phyloP scores from a whole-genome alignment of 2,888 invertebrate species.

The Dynastes grantii region DNA sequence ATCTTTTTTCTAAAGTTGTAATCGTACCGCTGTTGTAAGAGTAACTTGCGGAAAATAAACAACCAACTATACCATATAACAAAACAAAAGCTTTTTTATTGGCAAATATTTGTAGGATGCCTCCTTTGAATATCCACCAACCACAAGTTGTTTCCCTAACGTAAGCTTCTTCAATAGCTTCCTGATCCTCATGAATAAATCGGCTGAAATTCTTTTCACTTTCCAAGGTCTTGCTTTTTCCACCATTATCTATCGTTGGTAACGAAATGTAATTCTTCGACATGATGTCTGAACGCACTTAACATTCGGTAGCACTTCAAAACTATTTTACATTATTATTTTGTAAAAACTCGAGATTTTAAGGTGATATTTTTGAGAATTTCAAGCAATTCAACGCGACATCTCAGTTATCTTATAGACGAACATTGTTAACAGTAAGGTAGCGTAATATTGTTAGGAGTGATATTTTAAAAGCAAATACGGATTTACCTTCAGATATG shows the following conservation, averaged over 20 bases:
- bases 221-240: background rate
- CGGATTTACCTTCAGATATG: conserved; percentile 7
- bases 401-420: conserved; percentile 12
- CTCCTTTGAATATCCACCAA: conserved; percentile 75
- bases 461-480: conserved; percentile 14
- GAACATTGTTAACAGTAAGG: background rate
- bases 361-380: background rate
- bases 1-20: conserved; percentile 82
- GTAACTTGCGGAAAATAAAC: conserved; percentile 79
- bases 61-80: conserved; percentile 79
- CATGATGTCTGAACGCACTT: conserved; percentile 7
- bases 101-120: conserved; percentile 75
- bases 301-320: background rate
- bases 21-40: conserved; percentile 84
- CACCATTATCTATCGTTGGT: background rate
- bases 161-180: background rate
- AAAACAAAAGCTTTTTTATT: conserved; percentile 76
- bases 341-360: background rate
- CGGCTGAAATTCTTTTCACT: background rate
- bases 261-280: conserved; percentile 29
- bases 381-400: background rate
- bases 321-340: background rate
- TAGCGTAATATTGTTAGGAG: background rate
- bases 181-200: background rate
- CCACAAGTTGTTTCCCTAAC: conserved; percentile 79